Base-by-base conservation (phyloP, 2,797 vertebrate species). In the Malurus leucopterus region DNA sequence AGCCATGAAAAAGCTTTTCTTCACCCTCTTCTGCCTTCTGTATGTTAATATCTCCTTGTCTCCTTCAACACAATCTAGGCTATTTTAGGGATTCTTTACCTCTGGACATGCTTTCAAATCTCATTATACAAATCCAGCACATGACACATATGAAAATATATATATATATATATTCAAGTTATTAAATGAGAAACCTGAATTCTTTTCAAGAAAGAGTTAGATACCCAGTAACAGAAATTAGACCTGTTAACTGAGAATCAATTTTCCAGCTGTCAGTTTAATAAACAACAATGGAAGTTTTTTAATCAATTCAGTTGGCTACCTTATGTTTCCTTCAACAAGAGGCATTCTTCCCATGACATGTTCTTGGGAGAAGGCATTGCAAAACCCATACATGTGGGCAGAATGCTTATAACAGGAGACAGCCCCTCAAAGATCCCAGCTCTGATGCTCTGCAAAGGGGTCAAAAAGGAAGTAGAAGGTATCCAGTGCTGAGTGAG, bases 91-190 rank as follows among this genome's bases (percentile, higher is more conserved):
- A 49, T 86, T 91, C 68, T 86, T 89, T 81, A 86, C 86, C 88
- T 86, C 85, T 93, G 49, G 64, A 64, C 38, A 84, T 74, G 50
- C 44, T 91, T 95, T 94, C 86, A 81, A 89, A 91, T 94, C 83
- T 95, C 86, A 82, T 92, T 95, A 93, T 86, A 90, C 40, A 94
- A 95, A 95, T 86, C 11, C 43, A 54, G 24, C 46, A n/a, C 50
- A 38, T 83, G 77, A 94, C 67, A 59, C 63, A 41, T 68, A 78
- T 34, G 63, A 34, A 34, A 34, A 34, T 34, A 34, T 34, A 34
- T 34, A 34, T 34, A 34, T 34, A 34, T 34, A 34, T 29, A 93
- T 29, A 92, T 63, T 91, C 67, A 69, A 85, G 73, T 91, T 91
- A 88, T 41, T 75, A 93, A 91, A 91, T 58, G 51, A 88, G 43